These are phyloP conservation scores for Standfussiana lucernea DNA, from an alignment of 2,888 invertebrate genomes.

Conservation along the genomic window DNA sequence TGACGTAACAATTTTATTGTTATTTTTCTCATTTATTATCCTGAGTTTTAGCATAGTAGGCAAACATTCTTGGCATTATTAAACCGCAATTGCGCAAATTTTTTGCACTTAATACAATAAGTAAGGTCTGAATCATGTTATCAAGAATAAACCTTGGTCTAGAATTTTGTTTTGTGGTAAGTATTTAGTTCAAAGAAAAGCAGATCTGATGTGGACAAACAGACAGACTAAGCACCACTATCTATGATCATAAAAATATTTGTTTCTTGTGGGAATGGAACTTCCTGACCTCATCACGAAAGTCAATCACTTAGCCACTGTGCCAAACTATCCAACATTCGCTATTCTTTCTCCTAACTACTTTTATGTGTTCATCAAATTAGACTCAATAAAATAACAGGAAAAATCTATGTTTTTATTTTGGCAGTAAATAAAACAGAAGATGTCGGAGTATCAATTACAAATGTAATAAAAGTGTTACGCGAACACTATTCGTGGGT, in stretches of 20 bases:
- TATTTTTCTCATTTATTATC: background rate
- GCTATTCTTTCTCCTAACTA: background rate
- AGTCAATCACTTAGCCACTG: slow-evolving; percentile 17
- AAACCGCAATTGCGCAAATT: background rate
- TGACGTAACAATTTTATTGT: background rate
- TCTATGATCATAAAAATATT: background rate
- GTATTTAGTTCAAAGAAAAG: background rate
- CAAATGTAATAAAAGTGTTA: slow-evolving; percentile 19
- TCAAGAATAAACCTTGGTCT: slow-evolving; percentile 1
- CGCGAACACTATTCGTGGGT: background rate
- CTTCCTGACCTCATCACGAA: background rate
- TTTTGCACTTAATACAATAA: background rate
- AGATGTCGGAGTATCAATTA: slow-evolving; percentile 19
- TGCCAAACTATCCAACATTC: background rate
- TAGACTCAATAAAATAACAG: slow-evolving; percentile 12
- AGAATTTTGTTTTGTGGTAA: background rate
- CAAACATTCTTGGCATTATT: background rate
- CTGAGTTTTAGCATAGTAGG: background rate
- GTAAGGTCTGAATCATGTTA: slow-evolving; percentile 1
- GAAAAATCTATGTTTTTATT: slow-evolving; percentile 31
- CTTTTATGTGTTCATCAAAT: slow-evolving; percentile 24
- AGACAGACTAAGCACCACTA: background rate
- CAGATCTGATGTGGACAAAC: background rate
- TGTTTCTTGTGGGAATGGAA: background rate
- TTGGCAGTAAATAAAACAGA: slow-evolving; percentile 1